These are phyloP conservation scores for Hyperoodon ampullatus DNA, from an alignment of 2,113 vertebrate genomes.

Conservation along the genomic window DNA sequence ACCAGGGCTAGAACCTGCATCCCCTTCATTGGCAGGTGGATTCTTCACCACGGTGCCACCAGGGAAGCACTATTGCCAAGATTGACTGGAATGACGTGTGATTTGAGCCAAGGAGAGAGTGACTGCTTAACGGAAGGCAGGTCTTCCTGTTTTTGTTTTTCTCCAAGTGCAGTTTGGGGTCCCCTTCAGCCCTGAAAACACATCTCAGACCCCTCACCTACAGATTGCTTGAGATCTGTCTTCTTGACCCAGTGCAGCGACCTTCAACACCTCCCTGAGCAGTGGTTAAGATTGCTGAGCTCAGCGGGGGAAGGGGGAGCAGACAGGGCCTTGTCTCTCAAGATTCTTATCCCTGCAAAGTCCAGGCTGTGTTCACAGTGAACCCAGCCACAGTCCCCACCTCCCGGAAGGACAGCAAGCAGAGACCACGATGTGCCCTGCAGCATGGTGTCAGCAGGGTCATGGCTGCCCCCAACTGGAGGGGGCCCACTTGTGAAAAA, in stretches of 20 bases:
- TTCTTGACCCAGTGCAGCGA: neutral
- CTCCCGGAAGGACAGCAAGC: neutral
- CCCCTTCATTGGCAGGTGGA: no score
- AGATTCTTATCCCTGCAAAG: neutral
- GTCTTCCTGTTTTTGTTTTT: neutral
- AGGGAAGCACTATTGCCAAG: neutral
- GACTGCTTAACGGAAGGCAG: neutral
- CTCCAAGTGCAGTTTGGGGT: neutral
- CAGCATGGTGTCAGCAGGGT: neutral
- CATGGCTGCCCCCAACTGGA: neutral
- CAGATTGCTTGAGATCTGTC: neutral
- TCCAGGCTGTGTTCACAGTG: neutral
- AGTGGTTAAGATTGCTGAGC: neutral
- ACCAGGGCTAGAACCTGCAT: no score
- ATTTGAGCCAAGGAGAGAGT: neutral
- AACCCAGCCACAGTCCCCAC: neutral
- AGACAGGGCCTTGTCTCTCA: neutral
- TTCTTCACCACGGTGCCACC: no score
- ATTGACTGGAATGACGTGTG: neutral
- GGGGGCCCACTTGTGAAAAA: neutral
- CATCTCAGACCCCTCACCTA: neutral
- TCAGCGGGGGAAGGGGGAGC: neutral
- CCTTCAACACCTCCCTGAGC: neutral
- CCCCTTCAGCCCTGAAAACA: neutral
- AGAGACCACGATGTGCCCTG: neutral